These are phyloP conservation scores for Eudorcas thomsonii DNA, from an alignment of 2,113 vertebrate genomes.

Conservation along the genomic window DNA sequence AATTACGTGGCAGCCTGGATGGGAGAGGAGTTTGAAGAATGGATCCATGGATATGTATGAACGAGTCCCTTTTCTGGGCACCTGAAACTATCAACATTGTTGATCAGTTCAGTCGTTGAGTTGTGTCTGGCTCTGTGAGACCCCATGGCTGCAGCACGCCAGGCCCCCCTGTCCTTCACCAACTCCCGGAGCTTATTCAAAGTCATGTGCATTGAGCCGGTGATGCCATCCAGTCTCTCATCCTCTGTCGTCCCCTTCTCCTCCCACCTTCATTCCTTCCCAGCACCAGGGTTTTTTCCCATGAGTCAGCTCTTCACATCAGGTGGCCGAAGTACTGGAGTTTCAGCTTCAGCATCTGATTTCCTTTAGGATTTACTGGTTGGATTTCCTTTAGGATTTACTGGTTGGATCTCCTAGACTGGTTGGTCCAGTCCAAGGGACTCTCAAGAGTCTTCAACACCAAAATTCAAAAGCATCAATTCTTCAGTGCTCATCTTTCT, in stretches of 20 bases:
- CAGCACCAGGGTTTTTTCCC: neutral
- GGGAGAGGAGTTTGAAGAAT: neutral
- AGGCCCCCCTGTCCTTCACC: neutral
- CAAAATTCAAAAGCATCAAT: neutral
- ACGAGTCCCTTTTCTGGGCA: neutral
- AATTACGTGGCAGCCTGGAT: neutral
- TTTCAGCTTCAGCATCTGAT: neutral
- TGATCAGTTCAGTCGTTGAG: neutral
- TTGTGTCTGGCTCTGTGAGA: neutral
- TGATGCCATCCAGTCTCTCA: neutral
- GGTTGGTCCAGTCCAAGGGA: neutral
- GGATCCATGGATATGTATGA: neutral
- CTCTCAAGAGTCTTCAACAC: neutral
- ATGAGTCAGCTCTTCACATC: neutral
- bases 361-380: neutral
- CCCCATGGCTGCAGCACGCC: neutral
- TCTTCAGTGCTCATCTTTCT: neutral
- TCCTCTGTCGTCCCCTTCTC: accelerated
- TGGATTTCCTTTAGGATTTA: neutral
- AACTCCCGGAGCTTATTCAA: neutral
- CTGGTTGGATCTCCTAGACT: neutral
- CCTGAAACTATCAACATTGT: neutral
- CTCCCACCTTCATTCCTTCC: neutral
- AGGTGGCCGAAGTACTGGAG: neutral
- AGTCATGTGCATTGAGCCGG: neutral